A percentile compares a stretch with the other conserved stretches of the same genome.
Conservation (phyloP, 2,113 vertebrate genomes). For the Martes martes region DNA sequence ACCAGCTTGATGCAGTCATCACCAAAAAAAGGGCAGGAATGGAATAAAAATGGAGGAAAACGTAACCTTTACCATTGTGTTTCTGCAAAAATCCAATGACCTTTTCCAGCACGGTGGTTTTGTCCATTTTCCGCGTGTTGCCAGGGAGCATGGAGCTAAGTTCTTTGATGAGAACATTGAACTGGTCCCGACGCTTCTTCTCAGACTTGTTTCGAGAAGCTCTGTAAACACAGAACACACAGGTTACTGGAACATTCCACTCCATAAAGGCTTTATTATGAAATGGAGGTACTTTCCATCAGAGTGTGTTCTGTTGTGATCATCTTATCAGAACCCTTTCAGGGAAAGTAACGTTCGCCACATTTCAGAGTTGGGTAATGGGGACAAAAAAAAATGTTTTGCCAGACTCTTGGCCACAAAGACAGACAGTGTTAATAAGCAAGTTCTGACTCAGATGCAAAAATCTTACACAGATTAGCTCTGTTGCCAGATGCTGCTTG, state of each 20-base stretch:
- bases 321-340: background rate
- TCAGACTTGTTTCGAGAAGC: slow-evolving; percentile 90
- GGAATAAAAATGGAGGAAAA: background rate
- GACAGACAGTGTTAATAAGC: slow-evolving; percentile 6
- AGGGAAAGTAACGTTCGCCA: background rate
- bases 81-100: slow-evolving; percentile 89
- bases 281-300: background rate
- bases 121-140: slow-evolving; percentile 88
- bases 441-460: slow-evolving; percentile 24
- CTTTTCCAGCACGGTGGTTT: slow-evolving; percentile 88
- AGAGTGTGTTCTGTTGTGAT: background rate
- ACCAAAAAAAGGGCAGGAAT: background rate
- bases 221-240: slow-evolving; percentile 74
- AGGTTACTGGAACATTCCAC: background rate
- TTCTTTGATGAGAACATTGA: slow-evolving; percentile 90
- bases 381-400: slow-evolving; percentile 15
- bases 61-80: slow-evolving; percentile 84
- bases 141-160: slow-evolving; percentile 89
- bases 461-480: background rate
- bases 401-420: slow-evolving; percentile 45
- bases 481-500: background rate
- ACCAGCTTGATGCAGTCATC: background rate
- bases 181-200: slow-evolving; percentile 89
- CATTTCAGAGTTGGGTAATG: slow-evolving; percentile 3
- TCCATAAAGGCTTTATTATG: background rate